Conservation (phyloP, 2,888 invertebrate genomes). For the Physocephala rufipes region DNA sequence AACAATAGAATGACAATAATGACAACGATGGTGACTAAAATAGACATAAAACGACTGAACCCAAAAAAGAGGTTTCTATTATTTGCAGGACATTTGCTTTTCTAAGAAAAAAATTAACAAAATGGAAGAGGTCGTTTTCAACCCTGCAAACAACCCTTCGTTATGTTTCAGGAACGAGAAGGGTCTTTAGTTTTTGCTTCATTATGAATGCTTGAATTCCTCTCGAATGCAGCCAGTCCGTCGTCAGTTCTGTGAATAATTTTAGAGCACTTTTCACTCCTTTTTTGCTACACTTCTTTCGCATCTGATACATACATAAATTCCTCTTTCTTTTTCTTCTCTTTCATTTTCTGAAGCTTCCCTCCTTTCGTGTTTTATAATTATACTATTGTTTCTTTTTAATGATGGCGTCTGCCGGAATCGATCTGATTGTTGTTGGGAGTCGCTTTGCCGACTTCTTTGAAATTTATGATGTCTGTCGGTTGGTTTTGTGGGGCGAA, state of each 20-base stretch:
- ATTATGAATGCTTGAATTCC: conserved; percentile 6
- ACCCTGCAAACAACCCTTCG: neutral
- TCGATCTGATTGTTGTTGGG: conserved; percentile 49
- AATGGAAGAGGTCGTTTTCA: neutral
- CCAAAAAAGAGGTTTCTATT: conserved; percentile 11
- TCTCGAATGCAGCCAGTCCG: conserved; percentile 12
- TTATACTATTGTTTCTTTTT: conserved; percentile 34
- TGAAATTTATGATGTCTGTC: neutral
- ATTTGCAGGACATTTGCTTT: neutral
- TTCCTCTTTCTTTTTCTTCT: conserved; percentile 32
- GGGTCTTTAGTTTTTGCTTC: conserved; percentile 14
- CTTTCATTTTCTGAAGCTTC: conserved; percentile 36
- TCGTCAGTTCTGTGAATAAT: conserved; percentile 8
- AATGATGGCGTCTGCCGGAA: conserved; percentile 38
- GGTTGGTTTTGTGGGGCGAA: neutral
- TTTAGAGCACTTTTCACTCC: conserved; percentile 23
- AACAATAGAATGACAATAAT: conserved; percentile 8
- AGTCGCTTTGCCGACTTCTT: conserved; percentile 47
- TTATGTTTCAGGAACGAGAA: neutral
- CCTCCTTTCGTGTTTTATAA: conserved; percentile 20
- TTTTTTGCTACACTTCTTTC: conserved; percentile 43
- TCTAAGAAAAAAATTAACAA: neutral
- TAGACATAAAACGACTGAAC: neutral
- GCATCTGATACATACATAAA: no score
- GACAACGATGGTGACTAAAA: conserved; percentile 11